Base-by-base conservation (phyloP, 30 jellyfish, hydroid and myxozoan genomes). In the Chrysaora quinquecirrha region DNA sequence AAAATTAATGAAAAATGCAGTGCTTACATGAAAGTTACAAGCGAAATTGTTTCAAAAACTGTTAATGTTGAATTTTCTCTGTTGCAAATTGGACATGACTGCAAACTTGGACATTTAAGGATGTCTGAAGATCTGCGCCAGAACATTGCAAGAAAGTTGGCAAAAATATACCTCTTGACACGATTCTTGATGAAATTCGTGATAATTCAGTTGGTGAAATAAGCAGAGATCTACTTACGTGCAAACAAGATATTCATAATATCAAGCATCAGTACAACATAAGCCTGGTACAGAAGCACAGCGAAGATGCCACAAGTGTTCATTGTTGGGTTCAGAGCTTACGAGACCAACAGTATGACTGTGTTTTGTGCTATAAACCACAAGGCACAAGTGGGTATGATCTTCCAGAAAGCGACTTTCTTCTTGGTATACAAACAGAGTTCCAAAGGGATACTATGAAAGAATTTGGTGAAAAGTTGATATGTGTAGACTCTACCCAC, bases 11-110 rank as follows among this genome's bases (percentile, higher is more conserved):
- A 21, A 14, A 61, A 78, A 78, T 78, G 89, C 64, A 6, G 82
- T 30, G 64, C 89, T 4, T 78, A 30, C 72, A 61, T 78, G 70
- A 78, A 78, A 28, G 89, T 78, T 31, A 62, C 69, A 24, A 64
- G 23, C 12, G 71, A 43, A 21, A 27, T 31, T 31, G 38, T 35
- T 28, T 30, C 43, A 21, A 31, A 63, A 27, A 22, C n/a, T 1
- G 73, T 64, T 19, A 30, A 62, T 30, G 89, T 78, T 31, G 32
- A 64, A 0, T 78, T 30, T 33, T 78, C 81, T 1, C 60, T 64
- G 29, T 29, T 23, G 16, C 89, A 78, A 30, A 60, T 64, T 20
- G 89, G 89, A 23, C 80, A 78, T 30, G 73, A 48, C 23, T 22
- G 25, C 28, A 78, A 78, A 24, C 50, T 78, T 0, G 89, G 89